Conservation (phyloP, 2,888 invertebrate species). For the Rhingia rostrata region DNA sequence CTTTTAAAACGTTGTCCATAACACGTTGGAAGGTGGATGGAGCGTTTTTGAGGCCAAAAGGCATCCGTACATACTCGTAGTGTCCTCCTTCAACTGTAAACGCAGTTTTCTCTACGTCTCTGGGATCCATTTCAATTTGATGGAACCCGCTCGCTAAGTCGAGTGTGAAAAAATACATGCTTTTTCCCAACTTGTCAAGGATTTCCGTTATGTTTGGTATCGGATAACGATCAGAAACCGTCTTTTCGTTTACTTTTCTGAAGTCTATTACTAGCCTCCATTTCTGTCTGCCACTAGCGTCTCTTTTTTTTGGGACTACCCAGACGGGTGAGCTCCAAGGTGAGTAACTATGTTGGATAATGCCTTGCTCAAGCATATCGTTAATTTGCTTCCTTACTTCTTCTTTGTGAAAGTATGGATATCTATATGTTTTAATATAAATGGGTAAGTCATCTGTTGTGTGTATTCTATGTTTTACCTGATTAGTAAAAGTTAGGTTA, state of each 20-base stretch:
- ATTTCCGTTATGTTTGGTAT: too few relatives aligned
- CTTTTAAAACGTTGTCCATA: background rate
- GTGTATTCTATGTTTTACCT: too few relatives aligned
- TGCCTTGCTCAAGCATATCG: conserved; percentile 39
- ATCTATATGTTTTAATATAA: conserved; percentile 10
- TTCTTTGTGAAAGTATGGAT: conserved; percentile 27
- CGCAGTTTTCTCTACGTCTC: too few relatives aligned
- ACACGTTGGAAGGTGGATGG: too few relatives aligned
- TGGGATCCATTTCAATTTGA: background rate
- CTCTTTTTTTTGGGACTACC: conserved; percentile 31
- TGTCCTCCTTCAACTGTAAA: conserved; percentile 48
- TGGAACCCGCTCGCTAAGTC: conserved; percentile 31
- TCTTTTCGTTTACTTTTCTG: too few relatives aligned
- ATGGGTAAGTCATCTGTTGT: conserved; percentile 7
- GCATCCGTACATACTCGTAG: too few relatives aligned
- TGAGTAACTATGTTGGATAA: conserved; percentile 33
- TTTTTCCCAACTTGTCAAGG: conserved; percentile 9
- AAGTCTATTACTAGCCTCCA: conserved; percentile 33
- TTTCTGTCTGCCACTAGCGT: conserved; percentile 8
- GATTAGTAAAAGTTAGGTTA: conserved; percentile 8
- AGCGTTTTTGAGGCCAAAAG: too few relatives aligned
- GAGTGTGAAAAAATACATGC: conserved; percentile 20
- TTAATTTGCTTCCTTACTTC: conserved; percentile 42
- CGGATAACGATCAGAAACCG: too few relatives aligned
- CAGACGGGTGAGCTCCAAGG: conserved; percentile 21